phyloP scores from a whole-genome alignment of 1,140 invertebrate species.

The honey bee (Apis mellifera) region DNA sequence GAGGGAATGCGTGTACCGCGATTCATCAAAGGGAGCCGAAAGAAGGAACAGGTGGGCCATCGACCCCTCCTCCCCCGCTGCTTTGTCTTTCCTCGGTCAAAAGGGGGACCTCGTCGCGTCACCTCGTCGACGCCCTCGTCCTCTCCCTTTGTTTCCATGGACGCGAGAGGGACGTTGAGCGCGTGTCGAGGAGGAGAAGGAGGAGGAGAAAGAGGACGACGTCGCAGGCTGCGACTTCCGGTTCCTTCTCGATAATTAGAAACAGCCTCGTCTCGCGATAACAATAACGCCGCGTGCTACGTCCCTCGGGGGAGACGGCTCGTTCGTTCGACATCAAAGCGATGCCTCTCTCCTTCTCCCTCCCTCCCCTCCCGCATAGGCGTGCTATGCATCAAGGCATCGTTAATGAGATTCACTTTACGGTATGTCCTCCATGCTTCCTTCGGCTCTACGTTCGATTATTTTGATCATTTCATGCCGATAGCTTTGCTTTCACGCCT shows the following conservation, averaged over 20 bases:
- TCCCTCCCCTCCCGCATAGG: constrained; percentile 1
- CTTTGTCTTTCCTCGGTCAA: constrained; percentile 26
- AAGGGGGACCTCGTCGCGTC: neutral
- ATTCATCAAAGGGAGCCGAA: constrained; percentile 40
- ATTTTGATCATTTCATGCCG: constrained; percentile 66
- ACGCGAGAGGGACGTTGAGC: too few species aligned
- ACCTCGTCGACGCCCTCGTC: neutral
- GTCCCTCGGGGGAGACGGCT: constrained; percentile 68
- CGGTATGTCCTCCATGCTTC: constrained; percentile 63
- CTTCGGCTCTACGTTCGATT: constrained; percentile 58
- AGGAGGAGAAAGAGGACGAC: neutral
- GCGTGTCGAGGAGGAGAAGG: too few species aligned
- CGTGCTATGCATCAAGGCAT: constrained; percentile 72
- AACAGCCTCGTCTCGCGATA: constrained; percentile 58
- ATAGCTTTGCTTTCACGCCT: constrained; percentile 51
- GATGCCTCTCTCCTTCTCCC: constrained; percentile 45
- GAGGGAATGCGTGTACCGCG: neutral
- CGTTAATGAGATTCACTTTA: constrained; percentile 82
- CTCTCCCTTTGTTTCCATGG: neutral
- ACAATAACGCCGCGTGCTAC: constrained; percentile 59
- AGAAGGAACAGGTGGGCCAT: constrained; percentile 46
- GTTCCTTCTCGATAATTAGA: constrained; percentile 66
- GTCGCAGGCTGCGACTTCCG: constrained; percentile 60
- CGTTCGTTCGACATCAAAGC: constrained; percentile 81
- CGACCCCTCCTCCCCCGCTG: neutral